These are phyloP conservation scores for Pipra filicauda DNA, from an alignment of 2,113 vertebrate genomes.

Conservation along the genomic window DNA sequence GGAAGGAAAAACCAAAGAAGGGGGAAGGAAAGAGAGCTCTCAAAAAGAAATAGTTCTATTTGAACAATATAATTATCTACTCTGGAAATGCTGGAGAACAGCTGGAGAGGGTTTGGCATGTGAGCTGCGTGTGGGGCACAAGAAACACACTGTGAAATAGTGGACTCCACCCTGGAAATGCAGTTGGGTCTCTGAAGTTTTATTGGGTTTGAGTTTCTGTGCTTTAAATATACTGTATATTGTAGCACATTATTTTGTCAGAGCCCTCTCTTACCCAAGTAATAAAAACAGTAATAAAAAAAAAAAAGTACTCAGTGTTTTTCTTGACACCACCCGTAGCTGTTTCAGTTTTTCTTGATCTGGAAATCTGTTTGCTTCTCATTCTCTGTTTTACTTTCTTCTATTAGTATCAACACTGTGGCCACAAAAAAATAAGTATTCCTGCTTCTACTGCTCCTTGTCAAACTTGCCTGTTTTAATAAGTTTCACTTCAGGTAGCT, in stretches of 20 bases:
- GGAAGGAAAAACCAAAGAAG: conserved; percentile 92
- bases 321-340: neutral
- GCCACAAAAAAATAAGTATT: neutral
- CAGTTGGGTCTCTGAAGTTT: neutral
- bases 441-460: neutral
- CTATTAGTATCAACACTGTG: neutral
- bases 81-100: neutral
- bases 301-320: neutral
- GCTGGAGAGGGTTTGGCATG: neutral
- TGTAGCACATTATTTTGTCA: neutral
- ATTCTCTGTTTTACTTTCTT: neutral
- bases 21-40: conserved; percentile 92
- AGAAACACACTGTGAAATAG: neutral
- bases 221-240: neutral
- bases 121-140: neutral
- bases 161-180: neutral
- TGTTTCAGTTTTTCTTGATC: neutral
- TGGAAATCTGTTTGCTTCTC: neutral
- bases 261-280: neutral
- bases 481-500: neutral
- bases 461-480: neutral
- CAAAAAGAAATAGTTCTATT: conserved; percentile 82
- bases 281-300: conserved; percentile 5
- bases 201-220: neutral
- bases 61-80: neutral